phyloP scores from a whole-genome alignment of 2,797 vertebrate species.

The Hapalemur alaotrensis region DNA sequence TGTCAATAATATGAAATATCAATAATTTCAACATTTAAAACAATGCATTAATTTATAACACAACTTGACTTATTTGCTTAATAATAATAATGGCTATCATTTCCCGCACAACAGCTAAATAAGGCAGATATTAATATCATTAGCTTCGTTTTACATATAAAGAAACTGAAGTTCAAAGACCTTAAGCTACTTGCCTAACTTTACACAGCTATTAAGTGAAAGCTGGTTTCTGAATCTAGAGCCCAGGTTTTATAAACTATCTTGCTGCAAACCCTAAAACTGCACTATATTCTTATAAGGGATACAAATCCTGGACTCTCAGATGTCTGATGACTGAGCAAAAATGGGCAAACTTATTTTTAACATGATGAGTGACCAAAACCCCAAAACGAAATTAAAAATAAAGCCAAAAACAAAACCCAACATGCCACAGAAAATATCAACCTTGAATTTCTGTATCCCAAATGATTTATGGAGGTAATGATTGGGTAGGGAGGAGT shows the following conservation, averaged over 20 bases:
- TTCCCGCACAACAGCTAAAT: neutral
- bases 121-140: neutral
- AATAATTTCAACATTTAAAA: neutral
- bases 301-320: neutral
- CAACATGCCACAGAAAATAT: neutral
- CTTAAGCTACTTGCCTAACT: neutral
- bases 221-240: neutral
- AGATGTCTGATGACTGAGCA: neutral
- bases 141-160: neutral
- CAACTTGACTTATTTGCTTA: slow-evolving; percentile 17
- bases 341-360: neutral
- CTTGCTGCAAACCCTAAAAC: neutral
- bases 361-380: neutral
- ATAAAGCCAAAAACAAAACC: neutral
- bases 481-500: neutral
- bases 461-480: neutral
- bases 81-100: neutral
- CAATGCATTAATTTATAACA: neutral
- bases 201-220: neutral
- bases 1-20: neutral
- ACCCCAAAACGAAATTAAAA: neutral
- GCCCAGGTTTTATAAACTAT: neutral
- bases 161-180: neutral
- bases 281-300: neutral
- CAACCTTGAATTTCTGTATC: neutral